Evolutionary conservation across 2,113 vertebrate genomes (phyloP).

Genomic region (Entelurus aequoreus): DNA sequence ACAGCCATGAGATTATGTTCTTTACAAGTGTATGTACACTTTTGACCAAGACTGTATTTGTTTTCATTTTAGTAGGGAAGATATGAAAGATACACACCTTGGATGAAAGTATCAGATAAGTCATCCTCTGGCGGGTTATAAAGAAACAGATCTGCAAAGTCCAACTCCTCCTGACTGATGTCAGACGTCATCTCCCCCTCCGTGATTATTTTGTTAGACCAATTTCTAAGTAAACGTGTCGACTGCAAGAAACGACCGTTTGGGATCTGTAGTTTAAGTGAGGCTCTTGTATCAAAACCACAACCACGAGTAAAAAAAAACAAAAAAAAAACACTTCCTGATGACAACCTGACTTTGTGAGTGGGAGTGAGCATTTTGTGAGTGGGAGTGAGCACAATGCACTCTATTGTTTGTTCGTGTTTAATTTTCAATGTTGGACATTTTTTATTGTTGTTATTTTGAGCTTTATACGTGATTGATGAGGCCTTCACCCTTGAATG

Average conservation of each 20-base stretch:
- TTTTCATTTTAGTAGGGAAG: not conserved
- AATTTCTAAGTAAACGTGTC: not conserved
- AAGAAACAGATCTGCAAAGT: slow-evolving; percentile 86
- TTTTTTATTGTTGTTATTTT: no score
- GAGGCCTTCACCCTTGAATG: no score
- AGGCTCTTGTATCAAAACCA: slow-evolving; percentile 20
- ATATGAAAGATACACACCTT: slow-evolving; percentile 65
- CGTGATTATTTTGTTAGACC: not conserved
- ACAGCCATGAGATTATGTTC: no score
- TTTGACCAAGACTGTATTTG: not conserved
- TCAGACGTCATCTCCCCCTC: slow-evolving; percentile 69
- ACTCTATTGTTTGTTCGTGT: slow-evolving; percentile 3
- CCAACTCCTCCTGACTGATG: slow-evolving; percentile 81
- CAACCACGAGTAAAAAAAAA: no score
- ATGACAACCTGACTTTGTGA: slow-evolving; percentile 23
- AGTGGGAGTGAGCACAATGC: not conserved
- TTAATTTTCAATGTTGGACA: not conserved
- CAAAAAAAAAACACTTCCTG: not conserved
- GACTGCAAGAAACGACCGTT: not conserved
- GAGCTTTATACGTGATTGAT: no score
- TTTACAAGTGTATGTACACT: no score
- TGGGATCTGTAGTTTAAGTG: not conserved
- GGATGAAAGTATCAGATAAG: slow-evolving; percentile 58
- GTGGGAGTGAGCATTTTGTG: slow-evolving; percentile 1
- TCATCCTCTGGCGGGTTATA: slow-evolving; percentile 67